phyloP scores from a whole-genome alignment of 2,797 vertebrate species.

The Onychomys torridus region DNA sequence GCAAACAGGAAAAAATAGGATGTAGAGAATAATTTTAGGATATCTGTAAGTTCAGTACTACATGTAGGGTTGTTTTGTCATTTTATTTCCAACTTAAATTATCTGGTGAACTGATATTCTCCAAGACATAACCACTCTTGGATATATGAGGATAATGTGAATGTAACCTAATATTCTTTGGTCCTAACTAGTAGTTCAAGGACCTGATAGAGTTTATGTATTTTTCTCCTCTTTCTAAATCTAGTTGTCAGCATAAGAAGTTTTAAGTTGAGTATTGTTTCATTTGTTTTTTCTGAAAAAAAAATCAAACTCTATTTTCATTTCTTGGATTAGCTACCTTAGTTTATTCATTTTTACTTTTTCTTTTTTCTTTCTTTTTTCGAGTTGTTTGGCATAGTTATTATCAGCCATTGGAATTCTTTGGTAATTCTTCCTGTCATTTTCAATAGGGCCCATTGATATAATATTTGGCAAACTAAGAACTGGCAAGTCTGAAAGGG shows the following conservation, averaged over 20 bases:
- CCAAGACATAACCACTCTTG: conserved; percentile 30
- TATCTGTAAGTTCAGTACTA: conserved; percentile 23
- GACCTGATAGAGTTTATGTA: neutral
- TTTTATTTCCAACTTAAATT: conserved; percentile 28
- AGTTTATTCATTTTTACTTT: neutral
- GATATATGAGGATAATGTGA: conserved; percentile 24
- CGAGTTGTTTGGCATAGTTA: neutral
- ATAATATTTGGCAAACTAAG: neutral
- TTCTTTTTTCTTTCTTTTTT: neutral
- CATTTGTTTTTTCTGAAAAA: neutral
- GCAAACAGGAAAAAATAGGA: conserved; percentile 47
- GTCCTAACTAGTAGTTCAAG: conserved; percentile 30
- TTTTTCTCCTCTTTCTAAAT: conserved; percentile 51
- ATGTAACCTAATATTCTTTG: neutral
- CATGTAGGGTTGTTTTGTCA: conserved; percentile 27
- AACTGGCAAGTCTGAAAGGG: neutral
- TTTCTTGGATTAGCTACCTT: neutral
- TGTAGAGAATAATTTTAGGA: conserved; percentile 12
- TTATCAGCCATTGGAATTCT: neutral
- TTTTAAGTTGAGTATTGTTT: neutral
- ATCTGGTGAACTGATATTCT: neutral
- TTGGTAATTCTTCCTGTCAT: neutral
- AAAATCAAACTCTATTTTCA: neutral
- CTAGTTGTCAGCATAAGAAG: conserved; percentile 6
- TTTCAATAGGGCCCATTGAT: neutral